Base-by-base conservation (phyloP, 2,888 invertebrate species). In the Cremastinae sp. region DNA sequence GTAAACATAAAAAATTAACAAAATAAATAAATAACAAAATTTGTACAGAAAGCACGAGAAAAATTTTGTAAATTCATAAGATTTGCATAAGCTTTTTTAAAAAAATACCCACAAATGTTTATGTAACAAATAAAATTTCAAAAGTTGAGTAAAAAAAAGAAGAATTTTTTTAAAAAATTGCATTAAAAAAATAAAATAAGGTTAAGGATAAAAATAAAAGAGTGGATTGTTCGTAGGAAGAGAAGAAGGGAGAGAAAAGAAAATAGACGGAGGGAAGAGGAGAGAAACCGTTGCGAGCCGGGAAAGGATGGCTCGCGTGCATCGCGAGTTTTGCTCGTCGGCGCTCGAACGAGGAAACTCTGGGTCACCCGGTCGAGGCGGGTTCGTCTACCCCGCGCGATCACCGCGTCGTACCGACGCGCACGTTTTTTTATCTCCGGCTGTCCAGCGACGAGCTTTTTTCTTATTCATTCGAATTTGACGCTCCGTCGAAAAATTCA, bases 351-450 rank as follows among this genome's bases (percentile, higher is more conserved):
- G 69, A 80, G 73, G 80, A 84, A 82, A 81, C 84, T 83, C 83
- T 84, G 81, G 83, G 83, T 84, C 83, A 84, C 81, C 83, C 81
- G 82, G 83, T 81, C 83, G 82, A 18, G 41, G 18, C 68, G 79
- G 69, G 82, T 82, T 81, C 80, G 79, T 80, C 76, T 75, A 82
- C 82, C 82, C 80, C 68, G 53, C 43, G 22, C 43, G 49, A 61
- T 59, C 68, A 66, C 71, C 72, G 75, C 77, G 75, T 71, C 45
- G 56, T 62, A n/a, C 47, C 58, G 47, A 59, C 59, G 43, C 22
- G 34, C 4, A 12, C 18, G 1, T 4, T 16, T 10, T 49, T 20
- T 36, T 34, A 12, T 12, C 22, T n/a, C n/a, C n/a, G n/a, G n/a
- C n/a, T n/a, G n/a, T n/a, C n/a, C n/a, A n/a, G n/a, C n/a, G n/a